Conservation (phyloP, 2,797 vertebrate genomes). For the Spinibarbus caldwelli region DNA sequence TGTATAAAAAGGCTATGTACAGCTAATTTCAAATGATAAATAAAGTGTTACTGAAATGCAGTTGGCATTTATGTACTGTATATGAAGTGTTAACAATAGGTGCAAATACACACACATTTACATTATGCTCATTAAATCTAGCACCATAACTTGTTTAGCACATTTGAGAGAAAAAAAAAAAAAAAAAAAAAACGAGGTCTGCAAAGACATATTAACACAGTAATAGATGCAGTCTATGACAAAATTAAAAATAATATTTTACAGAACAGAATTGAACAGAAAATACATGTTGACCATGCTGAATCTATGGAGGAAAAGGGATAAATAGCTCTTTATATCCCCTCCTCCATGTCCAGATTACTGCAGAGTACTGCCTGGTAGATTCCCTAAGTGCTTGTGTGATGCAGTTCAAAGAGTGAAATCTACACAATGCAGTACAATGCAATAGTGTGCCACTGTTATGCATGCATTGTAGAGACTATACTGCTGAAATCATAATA, state of each 20-base stretch:
- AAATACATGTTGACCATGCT: slow-evolving; percentile 10
- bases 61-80: neutral
- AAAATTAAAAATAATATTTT: neutral
- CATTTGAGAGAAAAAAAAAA: neutral
- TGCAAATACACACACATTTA: slow-evolving; percentile 5
- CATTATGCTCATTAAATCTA: slow-evolving; percentile 31
- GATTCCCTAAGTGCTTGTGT: slow-evolving; percentile 37
- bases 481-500: slow-evolving; percentile 62
- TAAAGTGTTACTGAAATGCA: slow-evolving; percentile 23
- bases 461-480: slow-evolving; percentile 21
- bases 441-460: slow-evolving; percentile 4
- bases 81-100: neutral
- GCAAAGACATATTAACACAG: slow-evolving; percentile 13
- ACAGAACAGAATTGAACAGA: neutral
- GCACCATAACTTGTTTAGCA: slow-evolving; percentile 12
- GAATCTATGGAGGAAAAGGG: neutral
- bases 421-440: slow-evolving; percentile 17
- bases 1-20: slow-evolving; percentile 67
- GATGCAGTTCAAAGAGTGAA: too few species aligned
- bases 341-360: neutral
- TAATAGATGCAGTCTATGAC: slow-evolving; percentile 22
- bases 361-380: slow-evolving; percentile 3
- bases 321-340: slow-evolving; percentile 2
- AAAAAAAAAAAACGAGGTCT: neutral
- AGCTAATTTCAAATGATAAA: slow-evolving; percentile 59